Conservation (phyloP, 2,797 vertebrate genomes). For the Cryptoprocta ferox region DNA sequence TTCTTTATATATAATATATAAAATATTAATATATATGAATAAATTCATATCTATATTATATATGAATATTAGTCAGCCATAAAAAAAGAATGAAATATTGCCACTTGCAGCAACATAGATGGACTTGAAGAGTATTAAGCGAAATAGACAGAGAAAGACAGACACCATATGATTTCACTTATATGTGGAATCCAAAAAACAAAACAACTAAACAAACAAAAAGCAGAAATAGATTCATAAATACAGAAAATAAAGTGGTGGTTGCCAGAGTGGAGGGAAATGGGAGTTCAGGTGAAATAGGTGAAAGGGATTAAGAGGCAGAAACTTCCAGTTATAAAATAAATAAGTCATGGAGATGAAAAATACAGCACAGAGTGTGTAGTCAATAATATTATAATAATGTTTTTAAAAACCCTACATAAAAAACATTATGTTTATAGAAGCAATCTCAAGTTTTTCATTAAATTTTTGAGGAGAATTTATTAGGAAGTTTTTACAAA, state of each 20-base stretch:
- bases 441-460: conserved; percentile 49
- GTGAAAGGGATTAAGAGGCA: neutral
- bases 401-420: neutral
- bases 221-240: neutral
- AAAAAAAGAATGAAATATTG: neutral
- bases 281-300: neutral
- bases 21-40: too few relatives aligned
- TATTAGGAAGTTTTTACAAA: conserved; percentile 43
- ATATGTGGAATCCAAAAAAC: neutral
- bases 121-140: neutral
- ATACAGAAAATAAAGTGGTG: neutral
- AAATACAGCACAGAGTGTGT: neutral
- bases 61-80: neutral
- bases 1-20: too few relatives aligned
- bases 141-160: neutral
- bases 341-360: neutral
- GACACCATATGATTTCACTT: neutral
- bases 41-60: neutral
- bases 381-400: neutral
- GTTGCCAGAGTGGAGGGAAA: neutral
- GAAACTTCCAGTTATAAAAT: neutral
- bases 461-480: conserved; percentile 38
- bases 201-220: neutral
- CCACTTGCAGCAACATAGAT: neutral
- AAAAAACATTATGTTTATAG: neutral